These are phyloP conservation scores for Troides aeacus DNA, from an alignment of 2,888 invertebrate species.

Conservation along the genomic window DNA sequence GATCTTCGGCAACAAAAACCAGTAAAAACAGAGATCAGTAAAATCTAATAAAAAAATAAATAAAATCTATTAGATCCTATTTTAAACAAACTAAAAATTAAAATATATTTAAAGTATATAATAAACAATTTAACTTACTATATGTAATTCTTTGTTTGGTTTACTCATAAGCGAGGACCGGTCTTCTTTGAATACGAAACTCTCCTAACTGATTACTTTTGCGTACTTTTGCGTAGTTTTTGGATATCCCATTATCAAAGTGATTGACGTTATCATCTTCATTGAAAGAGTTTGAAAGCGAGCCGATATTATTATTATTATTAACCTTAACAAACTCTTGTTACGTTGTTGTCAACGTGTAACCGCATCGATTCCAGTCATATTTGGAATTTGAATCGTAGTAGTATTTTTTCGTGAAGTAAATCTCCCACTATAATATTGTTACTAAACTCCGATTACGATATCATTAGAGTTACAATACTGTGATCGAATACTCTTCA, in stretches of 20 bases:
- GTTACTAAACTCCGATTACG: background rate
- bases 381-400: too few species aligned
- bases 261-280: slow-evolving; percentile 43
- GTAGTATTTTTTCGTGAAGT: too few species aligned
- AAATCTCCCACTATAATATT: background rate
- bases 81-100: background rate
- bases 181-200: slow-evolving; percentile 19
- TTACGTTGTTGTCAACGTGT: background rate
- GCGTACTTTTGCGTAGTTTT: slow-evolving; percentile 25
- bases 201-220: slow-evolving; percentile 19
- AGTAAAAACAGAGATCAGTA: too few species aligned
- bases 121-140: slow-evolving; percentile 2
- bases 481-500: background rate
- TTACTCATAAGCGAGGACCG: slow-evolving; percentile 2
- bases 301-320: slow-evolving; percentile 24
- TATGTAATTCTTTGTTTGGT: background rate
- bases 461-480: background rate
- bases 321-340: background rate
- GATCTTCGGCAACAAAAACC: too few species aligned
- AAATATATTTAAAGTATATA: background rate
- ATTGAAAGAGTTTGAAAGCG: slow-evolving; percentile 31
- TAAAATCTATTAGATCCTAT: background rate
- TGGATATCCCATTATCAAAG: slow-evolving; percentile 30
- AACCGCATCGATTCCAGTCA: background rate
- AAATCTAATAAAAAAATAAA: too few species aligned